Base-by-base conservation (phyloP, 23 tunicate species). In the Halocynthia roretzi region DNA sequence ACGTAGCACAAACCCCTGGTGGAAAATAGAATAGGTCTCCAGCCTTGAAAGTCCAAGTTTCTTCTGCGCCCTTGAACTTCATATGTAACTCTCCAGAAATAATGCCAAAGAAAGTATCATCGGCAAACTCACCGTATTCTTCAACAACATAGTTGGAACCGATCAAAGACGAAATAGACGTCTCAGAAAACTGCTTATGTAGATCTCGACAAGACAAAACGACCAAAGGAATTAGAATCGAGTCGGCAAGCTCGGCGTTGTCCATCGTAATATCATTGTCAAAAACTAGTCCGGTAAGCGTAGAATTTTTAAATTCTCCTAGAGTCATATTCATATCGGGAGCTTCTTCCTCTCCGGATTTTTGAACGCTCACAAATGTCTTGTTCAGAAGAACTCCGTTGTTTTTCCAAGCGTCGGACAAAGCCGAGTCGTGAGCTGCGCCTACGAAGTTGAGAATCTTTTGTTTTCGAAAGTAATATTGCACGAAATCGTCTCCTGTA, bases 1-100 rank as follows among this genome's bases (percentile, higher is more conserved):
- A 15, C 31, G 53, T 12, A 12, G 60, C 6, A 58, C 69, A 56
- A 49, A 12, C 31, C 5, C 71, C 78, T 21, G 31, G 55, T 19
- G 89, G 83, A 15, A 78, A 14, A 51, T 77, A 84, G 10, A 71
- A 52, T 67, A 84, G 57, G 48, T 84, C 83, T 10, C 89, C 83
- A 6, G 53, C 22, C 11, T 68, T 52, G 48, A 84, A 54, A 10
- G 10, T 12, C 52, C 7, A 31, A 23, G 12, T 19, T 8, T 23
- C 14, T n/a, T 76, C 56, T 17, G 69, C 8, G 10, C 81, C 75
- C 55, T 76, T 58, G 6, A 64, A 44, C 10, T 53, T 56, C 50
- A 64, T 18, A 21, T 21, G 57, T 19, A 40, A 31, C 14, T 53
- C 68, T 15, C 78, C 77, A 5, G 60, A 62, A 50, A 61, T 21